Percentiles rank a stretch among this genome's conserved stretches.
phyloP scores from a whole-genome alignment of 2,888 invertebrate genomes.

The Polyploca ridens region DNA sequence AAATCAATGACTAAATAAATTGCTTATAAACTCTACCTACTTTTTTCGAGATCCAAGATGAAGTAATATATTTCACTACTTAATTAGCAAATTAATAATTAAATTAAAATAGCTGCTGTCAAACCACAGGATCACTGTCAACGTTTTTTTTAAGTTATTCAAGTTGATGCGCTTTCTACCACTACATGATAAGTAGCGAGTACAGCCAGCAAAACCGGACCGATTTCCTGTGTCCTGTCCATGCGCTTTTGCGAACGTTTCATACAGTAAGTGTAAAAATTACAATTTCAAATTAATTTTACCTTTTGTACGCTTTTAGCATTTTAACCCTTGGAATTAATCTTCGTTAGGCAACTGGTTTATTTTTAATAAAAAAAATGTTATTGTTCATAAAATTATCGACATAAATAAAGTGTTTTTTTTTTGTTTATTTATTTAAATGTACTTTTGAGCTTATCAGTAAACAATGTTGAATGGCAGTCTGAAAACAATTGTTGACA shows the following conservation, averaged over 20 bases:
- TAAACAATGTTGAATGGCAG: not conserved
- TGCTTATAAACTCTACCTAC: too few relatives aligned
- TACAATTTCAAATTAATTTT: conserved; percentile 12
- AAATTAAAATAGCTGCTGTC: not conserved
- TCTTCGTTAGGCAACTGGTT: conserved; percentile 10
- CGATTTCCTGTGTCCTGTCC: conserved; percentile 51
- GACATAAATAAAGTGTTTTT: not conserved
- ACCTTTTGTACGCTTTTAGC: not conserved
- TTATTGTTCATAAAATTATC: not conserved
- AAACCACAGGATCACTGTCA: not conserved
- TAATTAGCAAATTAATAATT: not conserved
- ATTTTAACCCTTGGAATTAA: conserved; percentile 1
- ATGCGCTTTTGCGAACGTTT: conserved; percentile 25
- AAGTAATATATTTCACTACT: too few relatives aligned
- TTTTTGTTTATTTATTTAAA: not conserved
- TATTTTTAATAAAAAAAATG: not conserved
- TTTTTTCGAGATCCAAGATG: too few relatives aligned
- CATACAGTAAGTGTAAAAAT: conserved; percentile 36
- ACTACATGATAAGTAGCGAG: conserved; percentile 39
- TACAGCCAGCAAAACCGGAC: conserved; percentile 52
- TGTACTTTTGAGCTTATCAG: not conserved
- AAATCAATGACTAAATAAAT: too few relatives aligned
- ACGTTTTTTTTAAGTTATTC: not conserved
- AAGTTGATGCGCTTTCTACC: conserved; percentile 35
- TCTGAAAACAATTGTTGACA: not conserved